Evolutionary conservation across 2,113 vertebrate species (phyloP).

Genomic region (Aptenodytes patagonicus): DNA sequence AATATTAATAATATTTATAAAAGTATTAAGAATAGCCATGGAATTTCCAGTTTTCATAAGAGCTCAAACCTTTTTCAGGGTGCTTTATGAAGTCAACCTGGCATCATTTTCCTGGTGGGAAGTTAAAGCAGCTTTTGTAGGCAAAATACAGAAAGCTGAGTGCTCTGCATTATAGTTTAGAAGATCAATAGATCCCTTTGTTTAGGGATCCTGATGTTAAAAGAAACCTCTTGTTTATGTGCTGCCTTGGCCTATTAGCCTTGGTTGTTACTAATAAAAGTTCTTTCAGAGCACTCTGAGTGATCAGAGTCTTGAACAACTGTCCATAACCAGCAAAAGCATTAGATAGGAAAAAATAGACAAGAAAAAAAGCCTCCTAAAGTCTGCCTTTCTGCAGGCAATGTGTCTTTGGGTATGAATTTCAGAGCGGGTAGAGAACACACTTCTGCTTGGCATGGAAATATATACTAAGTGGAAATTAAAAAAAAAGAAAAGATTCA

Average conservation of each 20-base stretch:
- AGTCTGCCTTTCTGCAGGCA: not conserved
- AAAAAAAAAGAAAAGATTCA: not conserved
- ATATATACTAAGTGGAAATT: constrained; percentile 16
- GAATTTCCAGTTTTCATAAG: not conserved
- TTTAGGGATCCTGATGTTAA: constrained; percentile 37
- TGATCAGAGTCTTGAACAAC: not conserved
- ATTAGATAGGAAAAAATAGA: not conserved
- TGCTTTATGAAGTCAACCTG: not conserved
- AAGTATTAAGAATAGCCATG: not conserved
- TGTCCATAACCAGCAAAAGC: constrained; percentile 3
- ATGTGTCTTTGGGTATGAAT: not conserved
- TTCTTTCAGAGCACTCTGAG: constrained; percentile 31
- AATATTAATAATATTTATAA: not conserved
- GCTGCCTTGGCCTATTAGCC: constrained; percentile 26
- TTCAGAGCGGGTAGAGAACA: not conserved
- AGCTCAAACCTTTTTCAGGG: not conserved
- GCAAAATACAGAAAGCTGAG: constrained; percentile 59
- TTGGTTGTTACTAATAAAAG: constrained; percentile 33
- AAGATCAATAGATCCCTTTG: constrained; percentile 54
- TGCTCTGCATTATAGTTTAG: constrained; percentile 22
- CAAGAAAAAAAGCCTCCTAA: not conserved
- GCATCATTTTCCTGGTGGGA: constrained; percentile 1
- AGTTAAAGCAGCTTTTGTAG: constrained; percentile 35
- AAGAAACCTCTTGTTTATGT: constrained; percentile 50
- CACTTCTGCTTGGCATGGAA: constrained; percentile 12